Conservation (phyloP, 2,888 invertebrate genomes). For the Andrena hattorfiana region DNA sequence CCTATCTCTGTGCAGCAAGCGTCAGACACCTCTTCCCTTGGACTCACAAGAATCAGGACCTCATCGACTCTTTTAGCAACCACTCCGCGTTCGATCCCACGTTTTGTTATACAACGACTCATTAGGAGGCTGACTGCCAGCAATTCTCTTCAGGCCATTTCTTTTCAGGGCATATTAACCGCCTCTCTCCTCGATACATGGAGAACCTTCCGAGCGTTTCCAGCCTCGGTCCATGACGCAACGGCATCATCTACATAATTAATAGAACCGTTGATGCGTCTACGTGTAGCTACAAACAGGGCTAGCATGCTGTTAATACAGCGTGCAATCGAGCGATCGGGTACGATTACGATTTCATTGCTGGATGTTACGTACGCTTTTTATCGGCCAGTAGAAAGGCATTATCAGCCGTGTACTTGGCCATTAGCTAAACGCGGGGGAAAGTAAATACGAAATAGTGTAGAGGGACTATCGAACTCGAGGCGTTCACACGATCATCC, state of each 20-base stretch:
- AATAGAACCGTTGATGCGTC: slow-evolving; percentile 78
- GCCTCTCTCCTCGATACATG: slow-evolving; percentile 39
- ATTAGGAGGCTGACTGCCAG: background rate
- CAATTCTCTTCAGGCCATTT: slow-evolving; percentile 12
- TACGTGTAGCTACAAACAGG: slow-evolving; percentile 77
- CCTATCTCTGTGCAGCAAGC: background rate
- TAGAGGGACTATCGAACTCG: background rate
- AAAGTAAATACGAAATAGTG: slow-evolving; percentile 45
- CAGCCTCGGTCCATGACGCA: slow-evolving; percentile 53
- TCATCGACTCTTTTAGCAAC: background rate
- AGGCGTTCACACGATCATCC: slow-evolving; percentile 1
- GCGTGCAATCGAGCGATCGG: slow-evolving; percentile 73
- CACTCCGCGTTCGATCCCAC: slow-evolving; percentile 1
- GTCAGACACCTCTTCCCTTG: background rate
- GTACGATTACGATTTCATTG: slow-evolving; percentile 79
- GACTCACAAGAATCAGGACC: background rate
- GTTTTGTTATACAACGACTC: slow-evolving; percentile 23
- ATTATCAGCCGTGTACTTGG: slow-evolving; percentile 48
- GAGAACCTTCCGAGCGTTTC: slow-evolving; percentile 40
- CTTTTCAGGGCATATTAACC: slow-evolving; percentile 37
- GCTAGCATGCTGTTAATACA: slow-evolving; percentile 79
- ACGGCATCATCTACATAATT: slow-evolving; percentile 76
- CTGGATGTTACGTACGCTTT: slow-evolving; percentile 72
- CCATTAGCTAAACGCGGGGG: slow-evolving; percentile 31
- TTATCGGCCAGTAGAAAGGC: slow-evolving; percentile 62